Evolutionary conservation across 2,113 vertebrate genomes (phyloP).

Genomic region (Symphodus melops): DNA sequence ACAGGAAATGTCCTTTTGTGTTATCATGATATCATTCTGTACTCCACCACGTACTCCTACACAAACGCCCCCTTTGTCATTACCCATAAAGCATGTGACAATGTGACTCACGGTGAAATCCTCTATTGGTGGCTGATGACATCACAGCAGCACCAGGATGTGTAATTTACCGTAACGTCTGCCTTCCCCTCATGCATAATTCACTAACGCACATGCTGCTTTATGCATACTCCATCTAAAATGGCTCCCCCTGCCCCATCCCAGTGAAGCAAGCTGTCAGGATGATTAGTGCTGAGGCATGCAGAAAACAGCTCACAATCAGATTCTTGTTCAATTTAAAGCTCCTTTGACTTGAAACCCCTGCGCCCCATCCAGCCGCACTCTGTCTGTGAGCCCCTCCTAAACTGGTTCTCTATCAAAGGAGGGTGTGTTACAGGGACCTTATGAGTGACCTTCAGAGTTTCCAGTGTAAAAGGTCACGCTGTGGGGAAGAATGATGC

Average conservation of each 20-base stretch:
- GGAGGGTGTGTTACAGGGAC: slow-evolving; percentile 37
- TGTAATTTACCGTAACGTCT: slow-evolving; percentile 21
- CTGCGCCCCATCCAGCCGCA: neutral
- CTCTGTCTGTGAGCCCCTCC: slow-evolving; percentile 3
- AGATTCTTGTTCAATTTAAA: slow-evolving; percentile 36
- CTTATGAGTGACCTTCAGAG: slow-evolving; percentile 24
- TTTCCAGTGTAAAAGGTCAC: slow-evolving; percentile 36
- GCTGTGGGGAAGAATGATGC: neutral
- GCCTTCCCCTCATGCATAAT: slow-evolving; percentile 31
- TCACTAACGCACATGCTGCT: slow-evolving; percentile 8
- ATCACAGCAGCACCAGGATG: slow-evolving; percentile 29
- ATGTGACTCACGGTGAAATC: slow-evolving; percentile 3
- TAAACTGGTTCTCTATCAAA: slow-evolving; percentile 26
- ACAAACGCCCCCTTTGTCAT: slow-evolving; percentile 11
- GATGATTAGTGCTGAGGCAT: slow-evolving; percentile 25
- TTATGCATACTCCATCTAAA: slow-evolving; percentile 5
- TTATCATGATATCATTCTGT: neutral
- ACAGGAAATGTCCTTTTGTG: neutral
- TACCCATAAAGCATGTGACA: neutral
- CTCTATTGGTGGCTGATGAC: slow-evolving; percentile 34
- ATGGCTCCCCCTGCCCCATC: slow-evolving; percentile 24
- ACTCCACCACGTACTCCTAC: neutral
- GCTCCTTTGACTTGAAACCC: neutral
- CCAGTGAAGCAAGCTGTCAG: slow-evolving; percentile 8
- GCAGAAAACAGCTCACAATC: slow-evolving; percentile 28